Base-by-base conservation (phyloP, 1,140 invertebrate genomes). In the Homalodisca vitripennis region DNA sequence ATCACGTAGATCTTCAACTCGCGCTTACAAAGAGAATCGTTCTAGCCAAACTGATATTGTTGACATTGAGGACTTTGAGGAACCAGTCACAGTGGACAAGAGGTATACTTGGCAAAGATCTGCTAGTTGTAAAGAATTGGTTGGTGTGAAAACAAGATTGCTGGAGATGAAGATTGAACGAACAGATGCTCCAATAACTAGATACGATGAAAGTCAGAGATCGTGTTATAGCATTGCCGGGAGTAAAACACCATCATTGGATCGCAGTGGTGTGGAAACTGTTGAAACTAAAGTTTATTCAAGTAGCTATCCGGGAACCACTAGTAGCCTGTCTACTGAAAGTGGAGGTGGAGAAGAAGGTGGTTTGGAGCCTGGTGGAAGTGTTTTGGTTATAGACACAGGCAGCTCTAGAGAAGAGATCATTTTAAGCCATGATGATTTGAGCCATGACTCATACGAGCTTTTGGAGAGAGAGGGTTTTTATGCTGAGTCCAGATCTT, bases 361-460 rank as follows among this genome's bases (percentile, higher is more conserved):
- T 62, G 89, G 34, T 29, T 60, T 77, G 46, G 77, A 77, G 69
- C 70, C 73, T 0, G 73, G 70, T 0, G 76, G 75, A 31, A 77
- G 73, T 51, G 73, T 77, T 47, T 60, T 75, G 6, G 72, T 74
- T 26, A 72, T 75, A n/a, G 74, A 75, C 29, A 72, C 71, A 24
- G 71, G 73, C 26, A 75, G 74, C 34, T 75, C 73, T 2, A 69
- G 74, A 60, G 76, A 77, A 41, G 73, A 75, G 29, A 72, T 74
- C 3, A 47, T 89, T 70, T 71, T 83, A 31, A 92, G 90, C 1
- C 91, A 93, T 77, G 92, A 94, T 77, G 92, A 95, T 80, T 80
- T 94, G 2, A 93, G 91, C 13, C 92, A 94, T 78, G 92, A 94
- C 79, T 94, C 92, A 72, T 95, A 94, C 78, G 92, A 95, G 76